Percentiles rank a stretch among this genome's conserved stretches.
Conservation (phyloP, 2,113 vertebrate species). For the Campylomormyrus tamandua region DNA sequence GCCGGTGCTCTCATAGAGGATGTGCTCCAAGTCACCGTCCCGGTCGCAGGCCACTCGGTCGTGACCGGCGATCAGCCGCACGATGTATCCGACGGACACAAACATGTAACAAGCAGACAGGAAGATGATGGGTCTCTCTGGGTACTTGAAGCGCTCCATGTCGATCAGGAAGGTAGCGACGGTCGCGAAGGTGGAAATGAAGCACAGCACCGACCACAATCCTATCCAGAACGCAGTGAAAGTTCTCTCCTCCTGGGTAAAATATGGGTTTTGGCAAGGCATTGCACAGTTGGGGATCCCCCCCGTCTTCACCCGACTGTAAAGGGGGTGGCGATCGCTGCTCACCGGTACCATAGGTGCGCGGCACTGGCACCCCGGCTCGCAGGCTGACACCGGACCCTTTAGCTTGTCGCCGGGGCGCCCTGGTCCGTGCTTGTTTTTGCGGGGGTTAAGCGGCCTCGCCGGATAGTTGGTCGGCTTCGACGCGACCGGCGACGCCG, state of each 20-base stretch:
- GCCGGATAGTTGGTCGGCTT: constrained; percentile 47
- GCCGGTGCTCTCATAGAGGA: constrained; percentile 83
- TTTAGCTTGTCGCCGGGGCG: constrained; percentile 44
- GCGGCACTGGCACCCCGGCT: constrained; percentile 75
- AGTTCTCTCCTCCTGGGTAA: constrained; percentile 75
- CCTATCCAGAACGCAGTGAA: constrained; percentile 88
- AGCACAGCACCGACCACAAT: constrained; percentile 84
- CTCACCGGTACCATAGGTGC: constrained; percentile 75
- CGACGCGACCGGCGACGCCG: constrained; percentile 54
- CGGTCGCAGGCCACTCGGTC: constrained; percentile 76
- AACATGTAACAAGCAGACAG: constrained; percentile 86
- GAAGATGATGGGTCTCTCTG: constrained; percentile 87
- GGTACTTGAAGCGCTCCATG: constrained; percentile 86
- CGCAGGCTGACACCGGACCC: constrained; percentile 55
- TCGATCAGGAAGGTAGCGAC: constrained; percentile 87
- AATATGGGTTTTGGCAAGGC: constrained; percentile 83
- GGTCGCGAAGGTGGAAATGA: constrained; percentile 79
- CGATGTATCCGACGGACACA: constrained; percentile 79
- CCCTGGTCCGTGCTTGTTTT: constrained; percentile 43
- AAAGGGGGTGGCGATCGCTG: constrained; percentile 70
- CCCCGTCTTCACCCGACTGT: constrained; percentile 74
- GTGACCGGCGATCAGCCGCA: constrained; percentile 76
- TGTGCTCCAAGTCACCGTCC: constrained; percentile 57
- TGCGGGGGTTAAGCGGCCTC: constrained; percentile 54
- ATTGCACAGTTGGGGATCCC: constrained; percentile 77